These are phyloP conservation scores for Cotesia typhae DNA, from an alignment of 1,140 invertebrate species.

Conservation along the genomic window DNA sequence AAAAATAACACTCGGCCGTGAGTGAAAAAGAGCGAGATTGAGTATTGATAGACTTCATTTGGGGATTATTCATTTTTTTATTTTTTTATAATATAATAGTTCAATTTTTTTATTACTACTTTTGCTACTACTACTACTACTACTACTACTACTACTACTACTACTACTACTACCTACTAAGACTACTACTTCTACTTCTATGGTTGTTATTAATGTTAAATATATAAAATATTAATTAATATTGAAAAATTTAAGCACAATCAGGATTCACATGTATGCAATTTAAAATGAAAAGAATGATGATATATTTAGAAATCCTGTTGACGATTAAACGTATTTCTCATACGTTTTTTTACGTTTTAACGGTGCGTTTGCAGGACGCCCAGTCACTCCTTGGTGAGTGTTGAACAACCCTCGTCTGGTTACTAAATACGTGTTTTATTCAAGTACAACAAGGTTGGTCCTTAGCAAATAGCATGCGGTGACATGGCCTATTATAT, in stretches of 20 bases:
- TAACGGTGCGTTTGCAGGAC: slow-evolving; percentile 66
- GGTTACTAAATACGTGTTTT: slow-evolving; percentile 67
- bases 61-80: slow-evolving; percentile 1
- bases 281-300: slow-evolving; percentile 11
- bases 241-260: slow-evolving; percentile 13
- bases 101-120: not conserved
- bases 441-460: slow-evolving; percentile 66
- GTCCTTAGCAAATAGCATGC: slow-evolving; percentile 67
- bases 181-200: not conserved
- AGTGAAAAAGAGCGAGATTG: slow-evolving; percentile 11
- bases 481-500: slow-evolving; percentile 65
- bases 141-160: not conserved
- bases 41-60: not conserved
- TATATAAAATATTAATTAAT: slow-evolving; percentile 5
- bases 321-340: slow-evolving; percentile 23
- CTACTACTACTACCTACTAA: not conserved
- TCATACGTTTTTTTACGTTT: slow-evolving; percentile 52
- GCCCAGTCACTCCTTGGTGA: slow-evolving; percentile 64
- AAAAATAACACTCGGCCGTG: not conserved
- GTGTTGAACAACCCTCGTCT: slow-evolving; percentile 64
- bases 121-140: not conserved
- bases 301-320: slow-evolving; percentile 1
- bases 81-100: not conserved
- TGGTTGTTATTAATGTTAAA: not conserved
- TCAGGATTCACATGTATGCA: slow-evolving; percentile 24